phyloP scores from a whole-genome alignment of 2,888 invertebrate species.

The Melinaea menophilus region DNA sequence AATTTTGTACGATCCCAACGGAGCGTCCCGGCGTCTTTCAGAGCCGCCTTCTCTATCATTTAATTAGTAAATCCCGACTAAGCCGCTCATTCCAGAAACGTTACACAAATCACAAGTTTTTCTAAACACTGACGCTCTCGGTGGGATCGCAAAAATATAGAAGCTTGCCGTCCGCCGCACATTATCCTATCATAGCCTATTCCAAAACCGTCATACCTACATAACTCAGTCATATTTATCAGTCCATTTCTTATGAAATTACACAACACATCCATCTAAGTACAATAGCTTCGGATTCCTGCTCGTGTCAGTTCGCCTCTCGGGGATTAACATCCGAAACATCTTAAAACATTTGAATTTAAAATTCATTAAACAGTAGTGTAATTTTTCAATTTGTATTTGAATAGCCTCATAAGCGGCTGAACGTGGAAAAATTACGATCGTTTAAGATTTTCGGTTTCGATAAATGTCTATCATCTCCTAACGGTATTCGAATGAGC shows the following conservation, averaged over 20 bases:
- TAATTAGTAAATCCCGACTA: slow-evolving; percentile 26
- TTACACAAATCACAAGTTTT: slow-evolving; percentile 4
- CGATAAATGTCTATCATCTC: slow-evolving; percentile 43
- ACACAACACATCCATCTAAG: slow-evolving; percentile 66
- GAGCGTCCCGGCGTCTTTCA: slow-evolving; percentile 42
- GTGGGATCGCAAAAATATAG: slow-evolving; percentile 47
- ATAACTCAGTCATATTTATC: slow-evolving; percentile 77
- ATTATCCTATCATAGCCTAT: slow-evolving; percentile 71
- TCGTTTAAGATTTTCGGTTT: slow-evolving; percentile 44
- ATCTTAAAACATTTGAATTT: slow-evolving; percentile 10
- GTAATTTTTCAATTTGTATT: slow-evolving; percentile 47
- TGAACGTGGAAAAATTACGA: slow-evolving; percentile 46
- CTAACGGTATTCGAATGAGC: slow-evolving; percentile 41
- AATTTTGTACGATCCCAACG: slow-evolving; percentile 49
- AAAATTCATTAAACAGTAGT: slow-evolving; percentile 37
- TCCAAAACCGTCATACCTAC: slow-evolving; percentile 71
- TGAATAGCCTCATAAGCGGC: slow-evolving; percentile 43
- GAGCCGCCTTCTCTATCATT: too few species aligned
- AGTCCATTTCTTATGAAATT: slow-evolving; percentile 76
- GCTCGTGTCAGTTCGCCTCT: slow-evolving; percentile 40
- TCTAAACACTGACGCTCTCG: slow-evolving; percentile 43
- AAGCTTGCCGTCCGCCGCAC: slow-evolving; percentile 73
- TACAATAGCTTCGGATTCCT: slow-evolving; percentile 61
- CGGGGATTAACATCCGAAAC: neutral
- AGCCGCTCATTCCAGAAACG: slow-evolving; percentile 32